phyloP scores from a whole-genome alignment of 53 echinoderm and acorn worm genomes.

The Paelopatides confundens region DNA sequence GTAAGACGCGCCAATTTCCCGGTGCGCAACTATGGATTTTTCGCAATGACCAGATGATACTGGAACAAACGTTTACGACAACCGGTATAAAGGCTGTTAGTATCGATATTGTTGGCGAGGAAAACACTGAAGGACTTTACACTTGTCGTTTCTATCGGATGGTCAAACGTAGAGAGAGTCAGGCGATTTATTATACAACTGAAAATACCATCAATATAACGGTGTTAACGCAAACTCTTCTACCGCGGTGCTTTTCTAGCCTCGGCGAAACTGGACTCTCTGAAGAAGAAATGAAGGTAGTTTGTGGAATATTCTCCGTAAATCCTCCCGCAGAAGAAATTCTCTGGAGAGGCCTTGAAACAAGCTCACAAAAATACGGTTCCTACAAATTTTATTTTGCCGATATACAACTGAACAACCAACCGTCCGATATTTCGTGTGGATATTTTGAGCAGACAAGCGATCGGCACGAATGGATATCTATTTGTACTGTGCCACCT shows the following conservation, averaged over 20 bases:
- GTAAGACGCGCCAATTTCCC: not conserved
- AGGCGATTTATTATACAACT: not conserved
- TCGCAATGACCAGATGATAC: not conserved
- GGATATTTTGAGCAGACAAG: not conserved
- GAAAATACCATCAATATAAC: not conserved
- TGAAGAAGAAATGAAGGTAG: not conserved
- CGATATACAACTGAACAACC: not conserved
- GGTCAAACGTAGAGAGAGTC: constrained; percentile 6
- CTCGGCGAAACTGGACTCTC: not conserved
- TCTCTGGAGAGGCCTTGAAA: constrained; percentile 12
- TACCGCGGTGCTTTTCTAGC: constrained; percentile 1
- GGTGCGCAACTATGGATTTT: not conserved
- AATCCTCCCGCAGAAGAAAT: not conserved
- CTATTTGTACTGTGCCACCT: not conserved
- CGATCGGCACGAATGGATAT: not conserved
- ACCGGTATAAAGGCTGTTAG: not conserved
- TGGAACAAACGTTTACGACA: not conserved
- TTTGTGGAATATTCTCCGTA: not conserved
- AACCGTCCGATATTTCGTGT: not conserved
- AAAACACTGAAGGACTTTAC: not conserved
- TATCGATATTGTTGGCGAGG: not conserved
- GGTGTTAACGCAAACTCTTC: not conserved
- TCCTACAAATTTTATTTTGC: constrained; percentile 22
- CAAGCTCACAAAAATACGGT: not conserved
- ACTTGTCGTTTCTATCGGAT: not conserved